Evolutionary conservation across 2,113 vertebrate species (phyloP).

Genomic region (Cygnus atratus): DNA sequence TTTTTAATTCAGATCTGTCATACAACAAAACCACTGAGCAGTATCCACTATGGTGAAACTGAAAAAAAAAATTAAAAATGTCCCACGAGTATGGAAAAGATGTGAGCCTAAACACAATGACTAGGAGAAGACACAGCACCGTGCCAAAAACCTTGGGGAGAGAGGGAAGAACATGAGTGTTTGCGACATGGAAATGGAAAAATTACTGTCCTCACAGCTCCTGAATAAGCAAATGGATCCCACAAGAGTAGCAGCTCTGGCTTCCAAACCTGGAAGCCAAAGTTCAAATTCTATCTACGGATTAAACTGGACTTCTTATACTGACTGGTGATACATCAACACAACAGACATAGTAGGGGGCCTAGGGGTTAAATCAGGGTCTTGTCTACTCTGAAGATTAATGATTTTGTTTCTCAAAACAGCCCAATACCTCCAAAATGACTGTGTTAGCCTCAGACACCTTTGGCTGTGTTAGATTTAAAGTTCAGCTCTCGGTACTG

Average conservation of each 20-base stretch:
- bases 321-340: background rate
- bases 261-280: background rate
- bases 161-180: background rate
- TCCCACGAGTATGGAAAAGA: background rate
- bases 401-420: background rate
- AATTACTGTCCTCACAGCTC: background rate
- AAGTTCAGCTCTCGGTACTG: background rate
- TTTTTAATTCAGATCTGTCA: background rate
- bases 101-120: background rate
- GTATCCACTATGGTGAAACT: background rate
- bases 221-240: background rate
- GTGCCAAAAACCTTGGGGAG: background rate
- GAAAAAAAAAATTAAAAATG: background rate
- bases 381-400: background rate
- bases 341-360: background rate
- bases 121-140: slow-evolving; percentile 1
- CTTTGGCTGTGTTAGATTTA: background rate
- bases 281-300: background rate
- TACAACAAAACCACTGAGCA: background rate
- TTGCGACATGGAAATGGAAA: background rate
- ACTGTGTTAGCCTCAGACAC: background rate
- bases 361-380: background rate
- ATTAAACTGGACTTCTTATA: slow-evolving; percentile 8
- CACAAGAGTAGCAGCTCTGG: background rate
- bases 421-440: background rate